Evolutionary conservation across 2,797 vertebrate genomes (phyloP), one percentile per base, ranked within the genome.

Genomic region (Danio aesculapii): DNA sequence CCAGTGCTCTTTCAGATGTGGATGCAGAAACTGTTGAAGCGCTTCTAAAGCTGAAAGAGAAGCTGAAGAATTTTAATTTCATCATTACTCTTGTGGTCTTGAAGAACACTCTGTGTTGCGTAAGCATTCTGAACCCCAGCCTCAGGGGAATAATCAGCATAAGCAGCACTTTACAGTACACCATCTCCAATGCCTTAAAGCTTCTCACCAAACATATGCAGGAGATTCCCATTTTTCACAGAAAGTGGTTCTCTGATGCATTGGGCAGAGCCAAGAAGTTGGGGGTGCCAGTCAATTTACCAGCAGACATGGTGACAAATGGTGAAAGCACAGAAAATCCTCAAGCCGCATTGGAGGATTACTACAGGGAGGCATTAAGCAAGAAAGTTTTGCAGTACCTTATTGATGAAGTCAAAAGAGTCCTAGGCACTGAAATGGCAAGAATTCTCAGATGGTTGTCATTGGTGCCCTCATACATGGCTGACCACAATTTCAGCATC

Each of bases 191-290:
- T 16, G 97, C 97, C 88, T 93, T 99, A 89, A 97, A 99, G 90
- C 94, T 98, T 81, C 94, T 99, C 59, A 98, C 95, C 19, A 98
- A 99, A 90, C 96, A 99, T 83, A 95, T 97, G 92, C 97, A 98
- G 87, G 98, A 99, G 81, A 97, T 99, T 14, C 94, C 97, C 58
- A 96, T 99, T 86, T 97, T 98, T 88, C 97, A 99, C 78, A 95
- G 97, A 61, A 99, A 98, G 84, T 99, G 98, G 98, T 98, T 98
- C 84, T 97, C 98, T 13, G 97, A 99, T 77, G 98, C 97, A 11
- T 94, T 96, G 6, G 93, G 94, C 77, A 88, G 98, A 81, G 97
- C 97, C 17, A 90, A 95, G 74, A 98, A 97, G 88, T 92, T 99
- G 69, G 95, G 96, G 41, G 95, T 97, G 70, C 92, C 96, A 67